phyloP scores from a whole-genome alignment of 2,113 vertebrate genomes.

The Corvus moneduloides region DNA sequence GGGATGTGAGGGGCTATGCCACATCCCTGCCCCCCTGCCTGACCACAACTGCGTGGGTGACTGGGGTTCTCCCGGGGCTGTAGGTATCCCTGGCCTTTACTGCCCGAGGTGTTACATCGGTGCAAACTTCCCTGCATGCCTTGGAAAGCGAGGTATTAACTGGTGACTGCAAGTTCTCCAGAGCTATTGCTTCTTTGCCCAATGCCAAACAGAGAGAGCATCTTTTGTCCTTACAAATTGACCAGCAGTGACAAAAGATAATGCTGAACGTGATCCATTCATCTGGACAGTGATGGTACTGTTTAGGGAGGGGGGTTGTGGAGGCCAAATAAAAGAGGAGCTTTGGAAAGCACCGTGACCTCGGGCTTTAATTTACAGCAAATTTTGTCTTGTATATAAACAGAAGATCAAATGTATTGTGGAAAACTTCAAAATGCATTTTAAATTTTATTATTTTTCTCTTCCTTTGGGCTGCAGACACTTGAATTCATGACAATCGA shows the following conservation, averaged over 20 bases:
- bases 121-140: not conserved
- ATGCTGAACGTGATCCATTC: not conserved
- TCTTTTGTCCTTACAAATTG: not conserved
- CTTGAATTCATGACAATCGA: not conserved
- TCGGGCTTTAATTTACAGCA: not conserved
- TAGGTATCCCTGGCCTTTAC: fast-evolving
- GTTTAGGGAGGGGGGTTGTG: not conserved
- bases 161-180: not conserved
- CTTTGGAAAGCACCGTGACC: not conserved
- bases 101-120: fast-evolving
- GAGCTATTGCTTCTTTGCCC: not conserved
- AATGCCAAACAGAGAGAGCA: not conserved
- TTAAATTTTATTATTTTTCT: not conserved
- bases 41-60: fast-evolving
- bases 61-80: not conserved
- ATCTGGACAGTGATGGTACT: not conserved
- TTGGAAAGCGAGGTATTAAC: not conserved
- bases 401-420: not conserved
- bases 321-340: not conserved
- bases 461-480: not conserved
- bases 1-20: fast-evolving
- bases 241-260: not conserved
- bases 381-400: not conserved
- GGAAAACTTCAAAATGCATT: not conserved
- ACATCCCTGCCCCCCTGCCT: fast-evolving